Evolutionary conservation across 2,113 vertebrate genomes (phyloP), one percentile per base, ranked within the genome.

Genomic region (Lipotes vexillifer): DNA sequence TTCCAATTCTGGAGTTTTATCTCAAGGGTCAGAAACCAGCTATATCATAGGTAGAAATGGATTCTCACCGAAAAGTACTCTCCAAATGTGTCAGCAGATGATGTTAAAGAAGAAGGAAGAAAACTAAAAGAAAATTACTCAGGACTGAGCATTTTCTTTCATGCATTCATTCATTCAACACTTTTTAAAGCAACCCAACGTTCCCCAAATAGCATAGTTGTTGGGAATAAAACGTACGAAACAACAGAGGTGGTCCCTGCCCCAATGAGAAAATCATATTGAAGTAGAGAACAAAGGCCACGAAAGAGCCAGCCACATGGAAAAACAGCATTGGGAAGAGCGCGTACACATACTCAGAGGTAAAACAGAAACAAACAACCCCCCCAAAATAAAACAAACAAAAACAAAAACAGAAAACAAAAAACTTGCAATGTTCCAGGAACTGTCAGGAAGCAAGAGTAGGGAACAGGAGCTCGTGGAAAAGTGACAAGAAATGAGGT

Each of bases 1-100:
- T 85, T 94, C 88, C 96, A 95, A 87, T 75, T 52, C 25, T 36
- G 65, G 80, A 94, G 52, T 84, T 97, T 94, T 94, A 93, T 93
- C 94, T 97, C 96, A 91, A 91, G 93, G 92, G 93, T 97, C 96
- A 96, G 91, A 92, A 93, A 88, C 25, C 85, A 96, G 65, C 90
- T 97, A 31, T 63, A 78, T 75, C 88, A 69, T 44, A 91, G 86
- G 68, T 49, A 81, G 69, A 96, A 88, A 72, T 61, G 75, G 69
- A 61, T 93, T 80, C 78, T 75, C 17, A 31, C 1, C 20, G 68
- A 52, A 55, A 96, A 95, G 57, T 49, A 71, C 21, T 78, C 36
- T 78, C 49, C 36, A 78, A n/a, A 68, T 17, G 27, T 77, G 71
- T 90, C 55, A 55, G n/a, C 75, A 21, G 59, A 88, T 61, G 65